phyloP scores from a whole-genome alignment of 1,140 invertebrate species.

The Drosophila kikkawai region DNA sequence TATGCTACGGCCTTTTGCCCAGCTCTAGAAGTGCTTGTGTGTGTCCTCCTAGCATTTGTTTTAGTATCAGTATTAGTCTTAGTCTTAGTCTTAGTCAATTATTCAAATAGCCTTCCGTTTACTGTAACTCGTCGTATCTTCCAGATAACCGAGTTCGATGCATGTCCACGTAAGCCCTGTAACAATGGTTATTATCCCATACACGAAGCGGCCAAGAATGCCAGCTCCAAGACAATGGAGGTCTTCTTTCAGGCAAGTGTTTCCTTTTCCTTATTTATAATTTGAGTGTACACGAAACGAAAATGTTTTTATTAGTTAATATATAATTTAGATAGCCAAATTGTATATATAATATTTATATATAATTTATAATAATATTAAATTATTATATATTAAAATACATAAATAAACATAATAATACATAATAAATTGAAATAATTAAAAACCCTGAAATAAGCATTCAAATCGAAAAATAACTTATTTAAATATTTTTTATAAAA shows the following conservation, averaged over 20 bases:
- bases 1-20: conserved; percentile 47
- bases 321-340: not conserved
- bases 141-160: conserved; percentile 90
- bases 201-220: conserved; percentile 94
- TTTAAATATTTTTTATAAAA: too few species aligned
- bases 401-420: too few species aligned
- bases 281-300: not conserved
- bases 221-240: conserved; percentile 93
- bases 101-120: conserved; percentile 28
- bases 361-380: too few species aligned
- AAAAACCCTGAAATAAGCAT: too few species aligned
- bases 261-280: not conserved
- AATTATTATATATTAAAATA: too few species aligned
- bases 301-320: not conserved
- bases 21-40: conserved; percentile 8
- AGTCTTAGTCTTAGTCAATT: not conserved
- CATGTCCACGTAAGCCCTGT: conserved; percentile 89
- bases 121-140: conserved; percentile 70
- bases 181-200: conserved; percentile 95
- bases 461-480: not conserved
- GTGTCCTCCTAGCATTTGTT: conserved; percentile 5
- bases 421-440: not conserved
- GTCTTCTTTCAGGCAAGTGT: conserved; percentile 87
- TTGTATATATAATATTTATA: too few species aligned
- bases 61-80: conserved; percentile 3